Base-by-base conservation (phyloP, 2,797 vertebrate genomes). In the Poecilia wingei region DNA sequence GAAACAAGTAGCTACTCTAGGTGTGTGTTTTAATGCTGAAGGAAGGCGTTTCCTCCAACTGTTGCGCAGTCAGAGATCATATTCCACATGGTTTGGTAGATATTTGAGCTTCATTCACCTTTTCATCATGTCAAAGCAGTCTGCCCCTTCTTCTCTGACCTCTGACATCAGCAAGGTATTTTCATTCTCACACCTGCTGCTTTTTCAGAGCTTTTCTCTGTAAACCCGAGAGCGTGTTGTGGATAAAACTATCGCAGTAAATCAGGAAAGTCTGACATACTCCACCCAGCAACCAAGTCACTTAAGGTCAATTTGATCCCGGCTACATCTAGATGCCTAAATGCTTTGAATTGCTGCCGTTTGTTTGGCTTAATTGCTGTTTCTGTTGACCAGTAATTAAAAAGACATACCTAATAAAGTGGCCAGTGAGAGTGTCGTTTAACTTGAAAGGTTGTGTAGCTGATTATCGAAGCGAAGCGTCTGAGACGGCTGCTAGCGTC, bases 401-500 rank as follows among this genome's bases (percentile, higher is more conserved):
- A 43, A 5, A 69, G 10, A 41, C 39, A 39, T 69, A 1, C 22
- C 39, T 46, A 45, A 46, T 45, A 71, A 71, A 71, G 25, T 46
- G 25, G 25, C 43, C 14, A 28, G 25, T 45, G 12, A n/a, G 39
- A 12, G 18, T 22, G 16, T 41, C 0, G 39, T n/a, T 41, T 45
- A 25, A 45, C 25, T 14, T 45, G 7, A 71, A 46, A 46, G 14
- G 6, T n/a, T 31, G 39, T 71, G n/a, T 28, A n/a, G 33, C 57
- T 6, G 45, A 41, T 13, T 13, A 57, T 13, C n/a, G 53, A 12
- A 28, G 25, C 12, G 53, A 51, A 51, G 53, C 10, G 3, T 55
- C 57, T 68, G 77, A 61, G 68, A 47, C 72, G 72, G 51, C 12
- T 77, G 45, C 49, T 7, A 47, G n/a, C 13, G 14, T 75, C 14